Percentiles rank a stretch among this genome's conserved stretches.
Conservation (phyloP, 2,113 vertebrate species). For the Crotophaga sulcirostris region DNA sequence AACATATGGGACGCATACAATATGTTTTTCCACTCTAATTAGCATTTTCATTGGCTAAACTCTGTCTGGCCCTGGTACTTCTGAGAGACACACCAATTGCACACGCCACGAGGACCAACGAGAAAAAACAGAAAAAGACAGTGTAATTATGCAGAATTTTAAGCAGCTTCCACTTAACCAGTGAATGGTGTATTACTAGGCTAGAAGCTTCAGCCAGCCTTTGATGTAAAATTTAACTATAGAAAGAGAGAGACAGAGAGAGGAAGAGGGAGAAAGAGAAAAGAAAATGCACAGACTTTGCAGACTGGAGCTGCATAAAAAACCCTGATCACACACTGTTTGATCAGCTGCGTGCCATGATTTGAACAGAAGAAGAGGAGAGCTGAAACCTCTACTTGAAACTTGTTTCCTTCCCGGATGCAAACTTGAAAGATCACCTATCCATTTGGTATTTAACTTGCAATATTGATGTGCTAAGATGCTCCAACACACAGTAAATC, state of each 20-base stretch:
- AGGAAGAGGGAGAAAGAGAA: not conserved
- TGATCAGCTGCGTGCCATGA: not conserved
- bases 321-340: not conserved
- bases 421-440: not conserved
- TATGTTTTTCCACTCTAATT: not conserved
- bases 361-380: not conserved
- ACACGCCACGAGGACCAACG: accelerated
- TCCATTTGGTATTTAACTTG: not conserved
- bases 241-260: not conserved
- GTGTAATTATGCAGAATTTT: not conserved
- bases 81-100: not conserved
- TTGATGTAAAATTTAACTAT: not conserved
- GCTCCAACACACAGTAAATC: not conserved
- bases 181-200: not conserved
- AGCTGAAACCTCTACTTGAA: not conserved
- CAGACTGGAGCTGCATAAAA: not conserved
- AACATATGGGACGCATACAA: not conserved
- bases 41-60: not conserved
- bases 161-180: not conserved
- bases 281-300: not conserved
- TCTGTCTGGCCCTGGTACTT: not conserved
- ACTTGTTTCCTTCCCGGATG: not conserved
- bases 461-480: not conserved
- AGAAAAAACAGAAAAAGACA: not conserved
- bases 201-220: not conserved